Conservation (phyloP, 2,888 invertebrate genomes). For the Drosophila robusta region DNA sequence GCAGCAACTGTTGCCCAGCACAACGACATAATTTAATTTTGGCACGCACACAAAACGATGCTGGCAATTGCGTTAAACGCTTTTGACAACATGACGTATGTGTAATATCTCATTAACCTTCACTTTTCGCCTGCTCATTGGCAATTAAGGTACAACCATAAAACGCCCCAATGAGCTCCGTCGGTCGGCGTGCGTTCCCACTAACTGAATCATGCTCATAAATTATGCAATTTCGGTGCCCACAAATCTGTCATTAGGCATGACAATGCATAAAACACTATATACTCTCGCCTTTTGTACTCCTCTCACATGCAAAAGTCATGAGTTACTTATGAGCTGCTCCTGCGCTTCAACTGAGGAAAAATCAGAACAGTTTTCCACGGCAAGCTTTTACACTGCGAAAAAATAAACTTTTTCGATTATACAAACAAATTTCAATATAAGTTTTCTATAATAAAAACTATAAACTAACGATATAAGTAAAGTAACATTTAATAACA, state of each 20-base stretch:
- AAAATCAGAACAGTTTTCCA: no score
- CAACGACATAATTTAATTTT: constrained; percentile 46
- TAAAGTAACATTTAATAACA: no score
- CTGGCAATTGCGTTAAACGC: constrained; percentile 54
- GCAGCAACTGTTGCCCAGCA: constrained; percentile 5
- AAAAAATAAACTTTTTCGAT: no score
- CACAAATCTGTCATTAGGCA: constrained; percentile 46
- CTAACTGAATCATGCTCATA: constrained; percentile 34
- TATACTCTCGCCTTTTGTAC: constrained; percentile 21
- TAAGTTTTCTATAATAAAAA: no score
- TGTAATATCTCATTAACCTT: constrained; percentile 49
- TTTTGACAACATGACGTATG: constrained; percentile 50
- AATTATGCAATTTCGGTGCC: constrained; percentile 42
- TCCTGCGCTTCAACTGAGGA: not conserved
- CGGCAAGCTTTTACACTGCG: no score
- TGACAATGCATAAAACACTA: constrained; percentile 48
- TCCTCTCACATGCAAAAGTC: constrained; percentile 13
- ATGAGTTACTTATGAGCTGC: not conserved
- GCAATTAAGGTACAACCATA: constrained; percentile 49
- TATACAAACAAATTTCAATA: no score
- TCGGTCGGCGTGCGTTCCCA: constrained; percentile 14
- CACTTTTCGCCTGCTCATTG: constrained; percentile 45
- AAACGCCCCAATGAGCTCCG: constrained; percentile 29
- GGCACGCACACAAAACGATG: constrained; percentile 28
- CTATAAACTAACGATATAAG: no score